Base-by-base conservation (phyloP, 2,113 vertebrate species). In the Sander vitreus region DNA sequence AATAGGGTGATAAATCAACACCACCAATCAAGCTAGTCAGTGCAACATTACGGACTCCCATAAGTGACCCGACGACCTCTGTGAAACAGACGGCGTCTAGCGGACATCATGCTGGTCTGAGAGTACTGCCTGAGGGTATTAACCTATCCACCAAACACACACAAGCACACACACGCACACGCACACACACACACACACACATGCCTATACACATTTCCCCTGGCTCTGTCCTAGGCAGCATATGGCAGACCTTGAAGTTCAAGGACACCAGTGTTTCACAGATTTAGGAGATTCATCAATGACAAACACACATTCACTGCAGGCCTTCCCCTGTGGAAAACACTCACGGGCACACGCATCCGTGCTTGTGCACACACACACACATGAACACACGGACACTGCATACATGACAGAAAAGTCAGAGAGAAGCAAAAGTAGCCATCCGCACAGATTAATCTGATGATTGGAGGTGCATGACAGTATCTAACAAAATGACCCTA, bases 271-370 rank as follows among this genome's bases (percentile, higher is more conserved):
- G 66, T 83, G 79, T 90, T 91, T 89, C 83, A 84, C 83, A 91
- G 89, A 93, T 92, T 91, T 87, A 82, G 78, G 83, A 92, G 86
- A 93, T 94, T 93, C 86, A 95, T 95, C 93, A 93, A 80, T 92
- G 92, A 93, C 86, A 92, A 76, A 83, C 76, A 86, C 78, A 92
- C 89, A 90, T 93, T 91, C 84, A 80, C 90, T 74, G 81, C 70
- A 70, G 30, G 53, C 81, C 84, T 87, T 66, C 71, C 72, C 51
- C 60, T 55, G 60, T 63, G 19, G 58, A 59, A 27, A 11, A 30
- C 50, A 45, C 45, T 51, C 66, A 43, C 8, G 9, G 39, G 39
- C 39, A 43, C 39, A 11, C 39, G 2, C 39, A 11, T 43, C 39
- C 9, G 1, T 43, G 39, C 39, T 43, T 43, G 39, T 43, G 39